Evolutionary conservation across 2,113 vertebrate species (phyloP).

Genomic region (Suricata suricatta): DNA sequence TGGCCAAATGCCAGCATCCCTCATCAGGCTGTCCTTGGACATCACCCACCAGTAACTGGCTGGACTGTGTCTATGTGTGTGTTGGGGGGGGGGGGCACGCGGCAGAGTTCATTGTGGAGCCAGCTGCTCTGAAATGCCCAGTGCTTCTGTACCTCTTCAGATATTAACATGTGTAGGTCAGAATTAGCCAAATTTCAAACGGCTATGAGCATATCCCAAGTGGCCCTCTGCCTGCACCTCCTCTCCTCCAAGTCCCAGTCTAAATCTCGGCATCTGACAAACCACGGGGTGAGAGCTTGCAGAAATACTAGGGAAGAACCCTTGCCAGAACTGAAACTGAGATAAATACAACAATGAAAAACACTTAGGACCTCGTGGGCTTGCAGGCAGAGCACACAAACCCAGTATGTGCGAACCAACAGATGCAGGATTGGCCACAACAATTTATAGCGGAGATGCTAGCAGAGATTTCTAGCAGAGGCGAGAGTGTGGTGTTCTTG

Average conservation of each 20-base stretch:
- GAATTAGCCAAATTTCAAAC: background rate
- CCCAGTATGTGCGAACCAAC: fast-evolving
- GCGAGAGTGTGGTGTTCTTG: background rate
- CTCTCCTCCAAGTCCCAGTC: background rate
- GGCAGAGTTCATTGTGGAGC: background rate
- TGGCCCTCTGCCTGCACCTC: background rate
- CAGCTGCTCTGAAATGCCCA: background rate
- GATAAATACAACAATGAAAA: background rate
- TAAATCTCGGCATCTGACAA: conserved; percentile 2
- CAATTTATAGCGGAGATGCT: background rate
- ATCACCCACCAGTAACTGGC: background rate
- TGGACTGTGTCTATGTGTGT: background rate
- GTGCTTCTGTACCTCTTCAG: background rate
- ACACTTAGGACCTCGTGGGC: background rate
- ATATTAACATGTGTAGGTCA: background rate
- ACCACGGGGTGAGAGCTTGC: background rate
- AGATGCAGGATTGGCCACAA: background rate
- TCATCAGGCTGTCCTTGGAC: background rate
- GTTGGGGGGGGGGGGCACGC: no score
- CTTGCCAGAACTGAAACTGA: conserved; percentile 15
- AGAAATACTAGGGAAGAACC: background rate
- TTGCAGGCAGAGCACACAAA: background rate
- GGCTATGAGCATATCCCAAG: background rate
- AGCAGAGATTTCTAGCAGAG: background rate
- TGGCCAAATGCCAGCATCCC: background rate